Conservation (phyloP, 2,888 invertebrate genomes). For the Saturnia pavonia region DNA sequence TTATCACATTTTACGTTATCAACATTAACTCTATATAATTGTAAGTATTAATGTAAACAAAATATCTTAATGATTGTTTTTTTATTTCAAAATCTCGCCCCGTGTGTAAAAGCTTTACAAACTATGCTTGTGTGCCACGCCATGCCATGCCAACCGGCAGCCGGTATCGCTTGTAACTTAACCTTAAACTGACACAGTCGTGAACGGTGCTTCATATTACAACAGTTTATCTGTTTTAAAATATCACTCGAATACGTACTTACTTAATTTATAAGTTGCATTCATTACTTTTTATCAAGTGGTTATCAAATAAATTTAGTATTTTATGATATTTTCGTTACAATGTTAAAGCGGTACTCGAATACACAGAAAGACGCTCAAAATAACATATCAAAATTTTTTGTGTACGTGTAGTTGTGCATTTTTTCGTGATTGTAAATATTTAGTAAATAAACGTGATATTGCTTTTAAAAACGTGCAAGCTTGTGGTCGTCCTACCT, state of each 20-base stretch:
- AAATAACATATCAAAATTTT: constrained; percentile 34
- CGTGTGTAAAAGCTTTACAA: constrained; percentile 56
- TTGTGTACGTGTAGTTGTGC: constrained; percentile 37
- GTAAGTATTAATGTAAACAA: background rate
- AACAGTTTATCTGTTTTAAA: constrained; percentile 61
- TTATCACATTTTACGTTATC: background rate
- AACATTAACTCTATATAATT: background rate
- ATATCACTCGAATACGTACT: constrained; percentile 29
- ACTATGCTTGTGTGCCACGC: constrained; percentile 64
- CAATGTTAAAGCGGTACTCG: constrained; percentile 41
- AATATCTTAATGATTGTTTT: background rate
- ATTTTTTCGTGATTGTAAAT: constrained; percentile 37
- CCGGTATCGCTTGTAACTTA: constrained; percentile 78
- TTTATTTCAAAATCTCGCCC: constrained; percentile 43
- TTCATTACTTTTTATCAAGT: constrained; percentile 13
- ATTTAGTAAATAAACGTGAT: constrained; percentile 43
- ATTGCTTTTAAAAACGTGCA: constrained; percentile 47
- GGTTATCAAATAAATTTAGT: background rate
- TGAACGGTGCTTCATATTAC: constrained; percentile 74
- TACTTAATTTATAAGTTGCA: constrained; percentile 14
- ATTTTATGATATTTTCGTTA: constrained; percentile 14
- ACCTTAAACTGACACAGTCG: constrained; percentile 80
- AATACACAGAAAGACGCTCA: constrained; percentile 42
- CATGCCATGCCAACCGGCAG: constrained; percentile 54
- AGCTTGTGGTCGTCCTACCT: constrained; percentile 39